Conservation (phyloP, 2,113 vertebrate genomes). For the Mirza zaza region DNA sequence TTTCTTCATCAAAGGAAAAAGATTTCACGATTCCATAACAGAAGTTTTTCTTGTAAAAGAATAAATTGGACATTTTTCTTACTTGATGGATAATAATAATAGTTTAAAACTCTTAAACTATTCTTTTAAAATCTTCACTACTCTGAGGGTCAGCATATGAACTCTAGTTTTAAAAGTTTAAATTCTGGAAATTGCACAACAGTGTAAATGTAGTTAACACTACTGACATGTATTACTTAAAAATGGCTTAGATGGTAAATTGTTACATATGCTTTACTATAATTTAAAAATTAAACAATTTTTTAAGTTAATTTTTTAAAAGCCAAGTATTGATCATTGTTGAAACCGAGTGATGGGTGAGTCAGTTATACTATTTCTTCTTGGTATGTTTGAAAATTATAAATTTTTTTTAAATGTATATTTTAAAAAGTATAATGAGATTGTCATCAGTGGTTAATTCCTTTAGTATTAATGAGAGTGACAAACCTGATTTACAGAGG, state of each 20-base stretch:
- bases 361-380: background rate
- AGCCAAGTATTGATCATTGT: background rate
- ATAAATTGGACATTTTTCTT: conserved; percentile 33
- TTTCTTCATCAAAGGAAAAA: conserved; percentile 54
- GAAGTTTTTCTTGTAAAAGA: conserved; percentile 21
- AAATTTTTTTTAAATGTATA: background rate
- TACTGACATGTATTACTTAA: background rate
- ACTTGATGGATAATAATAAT: background rate
- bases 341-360: background rate
- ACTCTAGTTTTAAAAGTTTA: conserved; percentile 8
- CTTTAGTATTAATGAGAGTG: background rate
- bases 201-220: background rate
- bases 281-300: background rate
- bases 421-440: background rate
- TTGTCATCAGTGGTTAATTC: background rate
- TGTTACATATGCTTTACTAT: background rate
- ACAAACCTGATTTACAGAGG: background rate
- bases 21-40: conserved; percentile 44
- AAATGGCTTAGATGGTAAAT: background rate
- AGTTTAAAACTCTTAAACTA: conserved; percentile 1
- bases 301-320: background rate
- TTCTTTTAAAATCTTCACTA: background rate
- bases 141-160: background rate
- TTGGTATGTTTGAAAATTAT: conserved; percentile 17
- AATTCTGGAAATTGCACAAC: background rate